Conservation (phyloP, 2,888 invertebrate species). For the Beris morrisii region DNA sequence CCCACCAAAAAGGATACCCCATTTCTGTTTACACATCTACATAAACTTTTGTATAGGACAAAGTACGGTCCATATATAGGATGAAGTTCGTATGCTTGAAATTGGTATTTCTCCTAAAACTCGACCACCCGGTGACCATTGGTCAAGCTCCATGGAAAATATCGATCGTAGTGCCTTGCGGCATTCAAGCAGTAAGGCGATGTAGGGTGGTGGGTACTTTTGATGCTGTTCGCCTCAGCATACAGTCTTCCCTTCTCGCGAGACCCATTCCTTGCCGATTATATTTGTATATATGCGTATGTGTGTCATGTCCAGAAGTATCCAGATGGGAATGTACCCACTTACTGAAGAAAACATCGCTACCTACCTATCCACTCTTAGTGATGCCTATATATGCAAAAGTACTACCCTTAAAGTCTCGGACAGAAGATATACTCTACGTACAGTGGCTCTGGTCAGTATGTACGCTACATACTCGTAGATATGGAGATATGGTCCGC, state of each 20-base stretch:
- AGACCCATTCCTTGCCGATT: slow-evolving; percentile 34
- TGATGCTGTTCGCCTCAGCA: slow-evolving; percentile 27
- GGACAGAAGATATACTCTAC: slow-evolving; percentile 11
- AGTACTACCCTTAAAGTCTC: slow-evolving; percentile 27
- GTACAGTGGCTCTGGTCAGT: neutral
- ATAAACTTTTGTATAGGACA: slow-evolving; percentile 6
- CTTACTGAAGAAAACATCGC: slow-evolving; percentile 32
- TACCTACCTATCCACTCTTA: slow-evolving; percentile 23
- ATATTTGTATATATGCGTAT: slow-evolving; percentile 30
- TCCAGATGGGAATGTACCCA: slow-evolving; percentile 37
- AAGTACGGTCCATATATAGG: slow-evolving; percentile 18
- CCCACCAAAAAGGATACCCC: slow-evolving; percentile 24
- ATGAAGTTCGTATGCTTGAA: slow-evolving; percentile 28
- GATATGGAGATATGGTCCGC: slow-evolving; percentile 18
- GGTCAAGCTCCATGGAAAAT: slow-evolving; percentile 55
- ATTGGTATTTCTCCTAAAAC: slow-evolving; percentile 41
- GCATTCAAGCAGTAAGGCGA: slow-evolving; percentile 49
- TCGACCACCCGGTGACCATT: slow-evolving; percentile 44
- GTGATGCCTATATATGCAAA: slow-evolving; percentile 23
- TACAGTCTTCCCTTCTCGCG: slow-evolving; percentile 37
- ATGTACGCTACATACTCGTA: slow-evolving; percentile 9
- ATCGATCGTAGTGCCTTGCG: slow-evolving; percentile 55
- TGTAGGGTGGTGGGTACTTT: slow-evolving; percentile 20
- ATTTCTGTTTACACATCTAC: slow-evolving; percentile 27
- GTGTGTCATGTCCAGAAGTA: slow-evolving; percentile 28